Evolutionary conservation across 2,113 vertebrate species (phyloP), one percentile per base, ranked within the genome.

Genomic region (Pachycephala philippinensis): DNA sequence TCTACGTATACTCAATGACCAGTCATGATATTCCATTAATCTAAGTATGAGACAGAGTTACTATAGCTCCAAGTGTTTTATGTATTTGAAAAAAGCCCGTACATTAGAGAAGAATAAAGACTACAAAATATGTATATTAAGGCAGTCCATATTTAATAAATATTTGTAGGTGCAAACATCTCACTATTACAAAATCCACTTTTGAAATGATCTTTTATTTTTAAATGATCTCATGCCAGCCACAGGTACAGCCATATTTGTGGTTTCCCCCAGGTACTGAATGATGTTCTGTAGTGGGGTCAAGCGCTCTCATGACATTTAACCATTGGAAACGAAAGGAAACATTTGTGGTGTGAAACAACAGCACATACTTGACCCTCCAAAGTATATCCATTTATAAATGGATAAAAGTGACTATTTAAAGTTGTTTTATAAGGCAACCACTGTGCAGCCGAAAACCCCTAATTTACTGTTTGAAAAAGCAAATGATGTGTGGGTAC

Each of bases 381-480:
- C 91, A 96, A 97, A 97, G 93, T 84, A 89, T 87, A 96, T 94
- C 81, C 89, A 90, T 97, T 97, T 98, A 97, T 97, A 97, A 98
- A 97, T 96, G 97, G 95, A 97, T 98, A 97, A 97, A 98, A 98
- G 96, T 96, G 87, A 95, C 97, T 97, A 97, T 97, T 97, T 98
- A 96, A 96, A 96, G 95, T 97, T 96, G 93, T 90, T 97, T 98
- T 95, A 82, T 94, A 98, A 98, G 97, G 95, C 95, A 97, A 96
- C 91, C 97, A 97, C 96, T 98, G 95, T 97, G 93, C 95, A 28
- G 39, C 91, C 12, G n/a, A 98, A 97, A 98, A 61, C 97, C 94
- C 88, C 91, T 97, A 97, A 98, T 97, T 98, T 97, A 95, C 59
- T 95, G 95, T 98, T 98, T 97, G 91, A 97, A 97, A 97, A 97